Percentiles rank a stretch among this genome's conserved stretches.
Evolutionary conservation across 2,113 vertebrate species (phyloP).

Genomic region (Heterotis niloticus): DNA sequence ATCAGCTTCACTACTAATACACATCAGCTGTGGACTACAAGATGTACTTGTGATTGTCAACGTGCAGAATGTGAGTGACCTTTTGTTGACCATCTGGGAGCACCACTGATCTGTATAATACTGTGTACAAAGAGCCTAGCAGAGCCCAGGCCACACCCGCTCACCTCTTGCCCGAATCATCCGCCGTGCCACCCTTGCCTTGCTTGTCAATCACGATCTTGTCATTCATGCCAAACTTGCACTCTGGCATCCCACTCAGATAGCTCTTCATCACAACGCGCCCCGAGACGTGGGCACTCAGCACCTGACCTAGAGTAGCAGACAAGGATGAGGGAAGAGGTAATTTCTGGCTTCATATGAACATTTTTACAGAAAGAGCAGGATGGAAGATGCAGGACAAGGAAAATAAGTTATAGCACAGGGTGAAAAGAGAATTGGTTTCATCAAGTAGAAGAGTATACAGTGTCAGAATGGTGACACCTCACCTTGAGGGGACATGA

Average conservation of each 20-base stretch:
- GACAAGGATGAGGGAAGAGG: not conserved
- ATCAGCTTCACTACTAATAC: too few species aligned
- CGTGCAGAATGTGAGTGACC: too few species aligned
- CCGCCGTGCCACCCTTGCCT: conserved; percentile 91
- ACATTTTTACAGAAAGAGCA: not conserved
- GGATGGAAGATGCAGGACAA: too few species aligned
- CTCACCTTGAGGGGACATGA: conserved; percentile 96
- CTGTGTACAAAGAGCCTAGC: too few species aligned
- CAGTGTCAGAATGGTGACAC: not conserved
- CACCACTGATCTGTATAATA: too few species aligned
- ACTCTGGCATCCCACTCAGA: conserved; percentile 97
- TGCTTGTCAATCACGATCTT: conserved; percentile 99
- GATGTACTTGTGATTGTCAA: too few species aligned
- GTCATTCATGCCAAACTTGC: conserved; percentile 99
- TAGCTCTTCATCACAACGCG: conserved; percentile 99
- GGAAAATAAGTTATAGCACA: not conserved
- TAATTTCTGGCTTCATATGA: not conserved
- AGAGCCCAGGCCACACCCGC: conserved; percentile 20
- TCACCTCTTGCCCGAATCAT: conserved; percentile 93
- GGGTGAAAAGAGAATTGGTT: too few species aligned
- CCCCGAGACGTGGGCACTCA: conserved; percentile 95
- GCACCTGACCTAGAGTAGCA: conserved; percentile 80
- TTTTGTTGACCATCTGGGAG: too few species aligned
- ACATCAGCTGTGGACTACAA: too few species aligned
- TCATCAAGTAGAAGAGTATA: not conserved